Evolutionary conservation across 1,140 invertebrate species (phyloP).

Genomic region (Anastrepha obliqua): DNA sequence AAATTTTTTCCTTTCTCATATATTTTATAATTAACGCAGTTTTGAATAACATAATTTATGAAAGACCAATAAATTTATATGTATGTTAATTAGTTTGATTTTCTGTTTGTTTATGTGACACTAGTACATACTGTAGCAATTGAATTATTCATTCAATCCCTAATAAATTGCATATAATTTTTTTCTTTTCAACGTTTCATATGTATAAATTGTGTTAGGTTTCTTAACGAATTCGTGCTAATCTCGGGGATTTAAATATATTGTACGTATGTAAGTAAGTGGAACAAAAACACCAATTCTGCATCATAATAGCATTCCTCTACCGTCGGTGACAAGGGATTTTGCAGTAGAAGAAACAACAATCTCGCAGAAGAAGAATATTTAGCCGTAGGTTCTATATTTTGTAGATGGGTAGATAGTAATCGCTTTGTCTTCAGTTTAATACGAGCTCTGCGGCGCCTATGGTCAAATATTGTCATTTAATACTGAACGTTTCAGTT

Average conservation of each 20-base stretch:
- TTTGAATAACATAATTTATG: constrained; percentile 23
- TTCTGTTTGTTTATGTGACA: not conserved
- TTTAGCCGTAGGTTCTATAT: not conserved
- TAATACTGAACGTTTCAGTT: not conserved
- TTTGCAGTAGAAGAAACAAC: constrained; percentile 37
- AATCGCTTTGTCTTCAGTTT: constrained; percentile 38
- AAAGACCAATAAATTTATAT: constrained; percentile 6
- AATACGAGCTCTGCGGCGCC: constrained; percentile 38
- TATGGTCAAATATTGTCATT: constrained; percentile 23
- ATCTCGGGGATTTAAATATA: not conserved
- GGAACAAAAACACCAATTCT: constrained; percentile 32
- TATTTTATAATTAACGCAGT: constrained; percentile 19
- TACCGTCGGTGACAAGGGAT: constrained; percentile 12
- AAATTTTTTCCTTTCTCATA: not conserved
- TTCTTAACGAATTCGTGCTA: not conserved
- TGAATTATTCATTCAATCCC: not conserved
- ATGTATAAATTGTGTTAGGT: constrained; percentile 11
- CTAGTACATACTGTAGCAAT: not conserved
- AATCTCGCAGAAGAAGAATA: constrained; percentile 22
- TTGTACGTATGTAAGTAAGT: constrained; percentile 27
- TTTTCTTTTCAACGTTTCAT: not conserved
- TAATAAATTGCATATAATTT: not conserved
- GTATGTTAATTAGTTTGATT: not conserved
- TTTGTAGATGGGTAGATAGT: constrained; percentile 9
- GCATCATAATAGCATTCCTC: constrained; percentile 18